Conservation (phyloP, 2,113 vertebrate genomes). For the Tricholaema leucomelas region DNA sequence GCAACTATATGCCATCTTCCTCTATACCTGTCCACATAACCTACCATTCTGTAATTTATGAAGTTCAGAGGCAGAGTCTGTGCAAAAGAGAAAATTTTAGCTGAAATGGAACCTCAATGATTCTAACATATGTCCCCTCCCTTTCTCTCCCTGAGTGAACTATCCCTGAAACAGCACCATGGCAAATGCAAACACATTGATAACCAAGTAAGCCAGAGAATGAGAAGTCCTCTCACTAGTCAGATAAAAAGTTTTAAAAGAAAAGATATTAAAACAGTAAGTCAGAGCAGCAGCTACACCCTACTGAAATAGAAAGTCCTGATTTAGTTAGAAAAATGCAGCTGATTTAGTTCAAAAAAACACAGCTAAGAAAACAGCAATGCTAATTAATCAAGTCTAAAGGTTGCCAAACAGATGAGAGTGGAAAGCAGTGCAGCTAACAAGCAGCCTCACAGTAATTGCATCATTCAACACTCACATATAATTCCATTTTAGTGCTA, state of each 20-base stretch:
- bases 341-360: not conserved
- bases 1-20: not conserved
- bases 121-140: not conserved
- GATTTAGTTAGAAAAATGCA: not conserved
- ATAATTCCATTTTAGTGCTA: conserved; percentile 9
- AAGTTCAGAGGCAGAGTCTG: not conserved
- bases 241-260: not conserved
- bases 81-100: not conserved
- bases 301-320: not conserved
- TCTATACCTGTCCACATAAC: not conserved
- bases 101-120: accelerated
- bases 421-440: not conserved
- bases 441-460: not conserved
- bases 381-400: not conserved
- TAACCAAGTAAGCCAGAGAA: not conserved
- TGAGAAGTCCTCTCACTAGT: not conserved
- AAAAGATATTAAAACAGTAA: not conserved
- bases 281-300: not conserved
- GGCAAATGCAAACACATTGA: not conserved
- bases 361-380: not conserved
- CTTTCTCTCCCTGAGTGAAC: no score
- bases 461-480: not conserved
- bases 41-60: not conserved
- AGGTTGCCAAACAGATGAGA: not conserved
- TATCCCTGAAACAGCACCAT: not conserved